Evolutionary conservation across 2,888 invertebrate genomes (phyloP), one percentile per base, ranked within the genome.

Genomic region (Papilio gigon): DNA sequence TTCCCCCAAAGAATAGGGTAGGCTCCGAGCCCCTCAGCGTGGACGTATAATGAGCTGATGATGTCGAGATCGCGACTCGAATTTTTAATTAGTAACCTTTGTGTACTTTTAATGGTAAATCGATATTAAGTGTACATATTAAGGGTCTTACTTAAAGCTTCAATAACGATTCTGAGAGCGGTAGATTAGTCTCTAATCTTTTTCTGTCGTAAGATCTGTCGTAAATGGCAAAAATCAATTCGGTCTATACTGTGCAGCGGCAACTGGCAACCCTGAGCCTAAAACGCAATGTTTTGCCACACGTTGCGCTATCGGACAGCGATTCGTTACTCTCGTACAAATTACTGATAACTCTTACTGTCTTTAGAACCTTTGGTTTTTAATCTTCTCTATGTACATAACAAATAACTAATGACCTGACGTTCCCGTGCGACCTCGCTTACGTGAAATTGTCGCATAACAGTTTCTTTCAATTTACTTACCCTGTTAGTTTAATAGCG

Each of bases 281-380:
- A 17, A 22, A 60, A 44, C 66, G 66, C 47, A 37, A 66, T 58
- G 35, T 47, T 66, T 66, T 66, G 65, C 59, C 59, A 59, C 22
- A 37, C 59, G 25, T 59, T 60, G 47, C 59, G 47, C 47, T 50
- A 50, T 37, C 37, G 35, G 30, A 17, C 33, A 5, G 6, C 22
- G 47, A 58, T 58, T 37, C 64, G 40, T 65, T 65, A 30, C 53
- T 64, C 37, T 25, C 37, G 65, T 27, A 40, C 40, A 40, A 65
- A 65, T 56, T 65, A 37, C 27, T 53, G 53, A n/a, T 27, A 27
- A n/a, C 53, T 30, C 9, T 30, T n/a, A 17, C 0, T 53, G n/a
- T 53, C 30, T 53, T 37, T 40, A 40, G 2, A 40, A 40, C 4
- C 40, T n/a, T n/a, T n/a, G n/a, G n/a, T n/a, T n/a, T n/a, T n/a